Conservation (phyloP, 2,113 vertebrate genomes). For the Rhombomys opimus region DNA sequence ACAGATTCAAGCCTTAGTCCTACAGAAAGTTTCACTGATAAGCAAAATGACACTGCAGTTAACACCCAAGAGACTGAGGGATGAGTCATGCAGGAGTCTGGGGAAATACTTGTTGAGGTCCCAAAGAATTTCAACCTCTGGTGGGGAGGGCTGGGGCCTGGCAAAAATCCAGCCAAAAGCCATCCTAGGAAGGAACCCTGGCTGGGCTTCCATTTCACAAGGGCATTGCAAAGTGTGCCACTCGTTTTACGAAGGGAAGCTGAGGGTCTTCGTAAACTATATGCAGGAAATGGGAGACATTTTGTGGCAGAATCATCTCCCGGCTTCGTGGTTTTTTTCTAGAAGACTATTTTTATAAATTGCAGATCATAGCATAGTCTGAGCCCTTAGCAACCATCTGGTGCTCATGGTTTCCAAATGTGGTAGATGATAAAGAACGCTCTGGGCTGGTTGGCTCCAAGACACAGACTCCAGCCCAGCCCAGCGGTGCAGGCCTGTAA, state of each 20-base stretch:
- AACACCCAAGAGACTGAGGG: neutral
- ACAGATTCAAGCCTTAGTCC: neutral
- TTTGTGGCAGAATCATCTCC: neutral
- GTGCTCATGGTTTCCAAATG: neutral
- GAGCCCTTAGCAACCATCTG: conserved; percentile 1
- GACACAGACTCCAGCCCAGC: neutral
- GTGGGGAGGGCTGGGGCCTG: neutral
- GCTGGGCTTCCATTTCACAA: neutral
- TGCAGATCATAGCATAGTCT: neutral
- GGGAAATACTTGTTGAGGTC: neutral
- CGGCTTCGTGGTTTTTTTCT: conserved; percentile 16
- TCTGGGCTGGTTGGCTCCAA: neutral
- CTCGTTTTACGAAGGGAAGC: neutral
- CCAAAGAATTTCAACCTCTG: neutral
- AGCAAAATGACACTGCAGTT: neutral
- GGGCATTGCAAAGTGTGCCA: neutral
- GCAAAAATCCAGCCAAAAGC: neutral
- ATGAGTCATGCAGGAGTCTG: neutral
- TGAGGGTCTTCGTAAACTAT: neutral
- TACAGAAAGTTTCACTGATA: neutral
- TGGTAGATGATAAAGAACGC: neutral
- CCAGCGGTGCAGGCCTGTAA: no score
- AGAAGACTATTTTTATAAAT: conserved; percentile 26
- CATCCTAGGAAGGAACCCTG: neutral
- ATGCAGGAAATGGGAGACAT: neutral